Base-by-base conservation (phyloP, 2,113 vertebrate genomes). In the Picathartes gymnocephalus region DNA sequence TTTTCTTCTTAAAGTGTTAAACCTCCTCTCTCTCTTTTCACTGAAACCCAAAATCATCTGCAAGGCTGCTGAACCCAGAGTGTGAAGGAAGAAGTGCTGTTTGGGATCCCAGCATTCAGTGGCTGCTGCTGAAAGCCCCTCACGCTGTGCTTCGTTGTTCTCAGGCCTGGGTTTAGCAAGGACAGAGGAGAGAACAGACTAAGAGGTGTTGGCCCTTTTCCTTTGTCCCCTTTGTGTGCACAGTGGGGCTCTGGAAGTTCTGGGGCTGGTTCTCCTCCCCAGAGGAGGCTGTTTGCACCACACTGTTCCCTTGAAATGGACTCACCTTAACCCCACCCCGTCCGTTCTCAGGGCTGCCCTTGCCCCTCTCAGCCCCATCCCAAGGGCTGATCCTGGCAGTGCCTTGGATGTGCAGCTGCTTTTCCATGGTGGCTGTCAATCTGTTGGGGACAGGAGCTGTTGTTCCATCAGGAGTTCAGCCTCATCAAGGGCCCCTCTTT, bases 121-220 rank as follows among this genome's bases (percentile, higher is more conserved):
- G 40, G 66, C 69, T 58, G 44, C 21, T 60, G 66, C 72, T 53
- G 45, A 30, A 51, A 50, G n/a, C 33, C 14, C 64, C 25, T 64
- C 31, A 4, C 0, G 0, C 53, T 70, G 50, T 13, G 13, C 50
- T 71, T 44, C 56, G 35, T 15, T 66, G 9, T 64, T 77, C 45
- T 73, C 42, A 51, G 25, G 31, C 19, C 27, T 56, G 64, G 28
- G n/a, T 81, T 86, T 83, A 65, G 76, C 22, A 65, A 50, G 48
- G n/a, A 5, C 1, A 21, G 39, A 85, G 56, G 15, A 72, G 20
- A 66, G 42, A 69, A 23, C 1, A 4, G 27, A 7, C 44, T 9
- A 4, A 39, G 44, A 86, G 30, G 16, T 51, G 40, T 8, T 5
- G 4, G 10, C 53, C 20, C 12, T 79, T 83, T 35, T 21, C 13